Percentiles rank a stretch among this genome's conserved stretches.
Evolutionary conservation across 1,140 invertebrate species (phyloP).

Genomic region (Heliconius eleuchia): DNA sequence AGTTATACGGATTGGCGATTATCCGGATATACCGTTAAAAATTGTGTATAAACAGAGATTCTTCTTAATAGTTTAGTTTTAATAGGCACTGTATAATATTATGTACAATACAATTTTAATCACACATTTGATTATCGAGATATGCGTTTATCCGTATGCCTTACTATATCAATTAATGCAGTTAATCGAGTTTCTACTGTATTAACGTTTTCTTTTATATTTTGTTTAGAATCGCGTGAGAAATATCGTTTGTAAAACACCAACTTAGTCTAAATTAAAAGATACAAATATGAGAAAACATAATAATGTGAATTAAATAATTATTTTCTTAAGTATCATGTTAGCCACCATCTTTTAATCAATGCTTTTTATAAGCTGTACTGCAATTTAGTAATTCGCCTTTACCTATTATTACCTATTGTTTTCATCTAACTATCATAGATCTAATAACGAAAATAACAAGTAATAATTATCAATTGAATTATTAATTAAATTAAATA

Average conservation of each 20-base stretch:
- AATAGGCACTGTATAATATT: no score
- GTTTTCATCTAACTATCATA: background rate
- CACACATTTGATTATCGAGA: no score
- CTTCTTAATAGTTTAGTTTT: no score
- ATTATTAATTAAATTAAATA: background rate
- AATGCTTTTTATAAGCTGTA: slow-evolving; percentile 1
- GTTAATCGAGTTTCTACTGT: no score
- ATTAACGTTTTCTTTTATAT: no score
- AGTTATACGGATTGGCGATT: no score
- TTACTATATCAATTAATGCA: no score
- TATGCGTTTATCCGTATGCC: no score
- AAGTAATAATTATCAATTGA: background rate
- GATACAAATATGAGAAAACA: background rate
- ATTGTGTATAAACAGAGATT: no score
- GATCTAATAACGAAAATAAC: background rate
- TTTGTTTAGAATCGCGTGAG: background rate
- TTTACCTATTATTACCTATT: background rate
- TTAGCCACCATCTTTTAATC: background rate
- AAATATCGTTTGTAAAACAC: background rate
- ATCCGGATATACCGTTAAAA: no score
- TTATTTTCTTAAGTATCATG: background rate
- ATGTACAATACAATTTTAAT: no score
- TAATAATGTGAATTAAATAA: background rate
- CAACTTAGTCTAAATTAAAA: background rate
- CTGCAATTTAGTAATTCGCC: background rate